phyloP scores from a whole-genome alignment of 2,113 vertebrate genomes.

The Pleuronectes platessa region DNA sequence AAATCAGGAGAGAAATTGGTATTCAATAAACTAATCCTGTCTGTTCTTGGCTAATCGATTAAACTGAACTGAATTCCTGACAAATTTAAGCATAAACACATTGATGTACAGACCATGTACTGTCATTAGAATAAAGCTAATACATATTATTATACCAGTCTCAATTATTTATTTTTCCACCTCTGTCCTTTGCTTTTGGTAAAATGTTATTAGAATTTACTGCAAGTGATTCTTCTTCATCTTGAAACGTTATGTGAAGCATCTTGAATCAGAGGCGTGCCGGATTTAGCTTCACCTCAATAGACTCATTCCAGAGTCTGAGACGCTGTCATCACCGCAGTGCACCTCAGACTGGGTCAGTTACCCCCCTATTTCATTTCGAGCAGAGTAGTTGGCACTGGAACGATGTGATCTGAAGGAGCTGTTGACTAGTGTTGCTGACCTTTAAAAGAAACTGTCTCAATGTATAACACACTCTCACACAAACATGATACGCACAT shows the following conservation, averaged over 20 bases:
- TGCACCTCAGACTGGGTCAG: slow-evolving; percentile 49
- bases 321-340: slow-evolving; percentile 59
- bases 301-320: slow-evolving; percentile 37
- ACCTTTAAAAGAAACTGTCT: slow-evolving; percentile 65
- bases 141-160: no score
- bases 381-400: slow-evolving; percentile 38
- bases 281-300: slow-evolving; percentile 30
- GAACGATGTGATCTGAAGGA: slow-evolving; percentile 41
- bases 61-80: background rate
- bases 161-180: no score
- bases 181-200: no score
- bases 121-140: no score
- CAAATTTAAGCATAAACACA: no score
- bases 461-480: slow-evolving; percentile 52
- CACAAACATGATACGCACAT: slow-evolving; percentile 51
- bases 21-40: background rate
- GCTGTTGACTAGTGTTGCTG: slow-evolving; percentile 54
- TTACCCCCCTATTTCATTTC: slow-evolving; percentile 59
- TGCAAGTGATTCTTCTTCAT: background rate
- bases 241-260: background rate
- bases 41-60: background rate
- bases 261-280: slow-evolving; percentile 8
- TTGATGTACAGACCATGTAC: no score
- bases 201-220: no score
- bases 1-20: background rate